Evolutionary conservation across 2,888 invertebrate species (phyloP).

Genomic region (Plebejus anna): DNA sequence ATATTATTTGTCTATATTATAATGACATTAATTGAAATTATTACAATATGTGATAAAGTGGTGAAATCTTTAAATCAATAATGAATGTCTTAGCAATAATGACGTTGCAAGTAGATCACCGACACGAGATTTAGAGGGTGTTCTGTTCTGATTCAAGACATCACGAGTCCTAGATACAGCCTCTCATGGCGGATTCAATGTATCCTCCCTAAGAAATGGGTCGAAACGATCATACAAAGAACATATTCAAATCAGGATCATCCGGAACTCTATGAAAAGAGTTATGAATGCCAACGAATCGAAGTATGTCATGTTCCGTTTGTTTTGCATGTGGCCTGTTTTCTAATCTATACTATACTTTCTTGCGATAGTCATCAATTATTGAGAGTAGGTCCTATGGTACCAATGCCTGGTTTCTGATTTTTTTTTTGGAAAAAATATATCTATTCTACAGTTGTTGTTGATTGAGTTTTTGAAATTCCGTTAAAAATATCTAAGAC

Average conservation of each 20-base stretch:
- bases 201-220: not conserved
- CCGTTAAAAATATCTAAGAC: no score
- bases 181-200: slow-evolving; percentile 1
- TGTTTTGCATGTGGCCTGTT: slow-evolving; percentile 7
- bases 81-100: not conserved
- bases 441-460: no score
- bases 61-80: not conserved
- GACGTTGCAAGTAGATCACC: not conserved
- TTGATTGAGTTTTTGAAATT: no score
- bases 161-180: not conserved
- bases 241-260: slow-evolving; percentile 10
- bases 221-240: slow-evolving; percentile 13
- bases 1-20: no score
- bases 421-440: no score
- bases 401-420: no score
- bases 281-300: slow-evolving; percentile 7
- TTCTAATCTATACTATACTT: not conserved
- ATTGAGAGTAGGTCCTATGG: no score
- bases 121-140: not conserved
- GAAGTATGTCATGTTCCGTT: not conserved
- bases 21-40: no score
- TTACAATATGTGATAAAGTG: no score
- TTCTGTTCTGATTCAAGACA: not conserved
- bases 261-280: not conserved
- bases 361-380: not conserved